A percentile compares a stretch with the other conserved stretches of the same genome.
phyloP scores from a whole-genome alignment of 2,797 vertebrate species.

The Gorsachius magnificus region DNA sequence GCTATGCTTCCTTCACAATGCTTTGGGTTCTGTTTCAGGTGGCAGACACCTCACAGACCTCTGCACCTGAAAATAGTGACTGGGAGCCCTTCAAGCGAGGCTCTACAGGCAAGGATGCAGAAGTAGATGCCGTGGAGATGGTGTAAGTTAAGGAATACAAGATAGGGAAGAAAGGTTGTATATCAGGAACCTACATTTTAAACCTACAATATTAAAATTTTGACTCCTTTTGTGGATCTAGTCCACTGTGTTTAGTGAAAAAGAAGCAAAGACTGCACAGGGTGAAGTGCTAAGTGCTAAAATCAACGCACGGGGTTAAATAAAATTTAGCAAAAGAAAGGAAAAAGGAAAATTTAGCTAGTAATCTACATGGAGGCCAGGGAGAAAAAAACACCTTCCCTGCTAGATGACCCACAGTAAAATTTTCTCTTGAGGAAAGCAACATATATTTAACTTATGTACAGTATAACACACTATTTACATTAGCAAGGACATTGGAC shows the following conservation, averaged over 20 bases:
- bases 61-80: accelerated
- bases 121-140: not conserved
- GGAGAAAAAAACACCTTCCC: not conserved
- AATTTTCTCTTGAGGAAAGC: not conserved
- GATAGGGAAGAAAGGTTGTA: not conserved
- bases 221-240: not conserved
- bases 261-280: not conserved
- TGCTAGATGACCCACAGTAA: not conserved
- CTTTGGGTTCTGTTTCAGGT: not conserved
- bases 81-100: not conserved
- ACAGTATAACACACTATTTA: not conserved
- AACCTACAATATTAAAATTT: not conserved
- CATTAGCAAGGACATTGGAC: not conserved
- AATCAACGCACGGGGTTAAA: not conserved
- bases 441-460: not conserved
- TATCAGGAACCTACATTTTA: not conserved
- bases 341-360: not conserved
- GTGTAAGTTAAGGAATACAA: not conserved
- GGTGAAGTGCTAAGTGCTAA: not conserved
- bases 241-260: not conserved
- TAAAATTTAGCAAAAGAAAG: not conserved
- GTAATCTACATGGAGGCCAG: not conserved
- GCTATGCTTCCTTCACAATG: accelerated
- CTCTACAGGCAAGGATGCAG: not conserved
- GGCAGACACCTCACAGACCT: not conserved